Evolutionary conservation across 2,797 vertebrate species (phyloP).

Genomic region (Lindbergichthys nudifrons): DNA sequence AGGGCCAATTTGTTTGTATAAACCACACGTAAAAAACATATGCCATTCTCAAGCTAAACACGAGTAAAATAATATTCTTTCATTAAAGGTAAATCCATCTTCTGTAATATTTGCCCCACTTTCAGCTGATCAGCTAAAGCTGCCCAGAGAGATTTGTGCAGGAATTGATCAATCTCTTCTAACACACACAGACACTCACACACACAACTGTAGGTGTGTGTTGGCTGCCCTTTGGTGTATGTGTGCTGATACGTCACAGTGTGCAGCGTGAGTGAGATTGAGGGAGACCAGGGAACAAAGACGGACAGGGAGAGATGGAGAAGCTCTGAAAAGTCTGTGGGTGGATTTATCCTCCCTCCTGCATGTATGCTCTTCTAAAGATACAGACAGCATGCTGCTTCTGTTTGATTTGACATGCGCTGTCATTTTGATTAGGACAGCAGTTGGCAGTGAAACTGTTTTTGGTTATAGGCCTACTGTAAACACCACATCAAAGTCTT

Average conservation of each 20-base stretch:
- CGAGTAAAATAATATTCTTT: slow-evolving; percentile 38
- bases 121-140: slow-evolving; percentile 34
- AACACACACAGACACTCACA: neutral
- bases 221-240: slow-evolving; percentile 11
- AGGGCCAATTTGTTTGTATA: slow-evolving; percentile 66
- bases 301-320: slow-evolving; percentile 53
- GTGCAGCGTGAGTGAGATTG: slow-evolving; percentile 36
- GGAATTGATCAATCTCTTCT: slow-evolving; percentile 30
- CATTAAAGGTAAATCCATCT: slow-evolving; percentile 3
- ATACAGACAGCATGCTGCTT: slow-evolving; percentile 76
- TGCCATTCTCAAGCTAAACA: slow-evolving; percentile 41
- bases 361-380: slow-evolving; percentile 76
- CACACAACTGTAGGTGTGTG: neutral
- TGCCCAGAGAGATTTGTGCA: slow-evolving; percentile 19
- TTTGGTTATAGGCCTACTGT: slow-evolving; percentile 76
- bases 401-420: slow-evolving; percentile 81
- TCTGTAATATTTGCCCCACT: slow-evolving; percentile 15
- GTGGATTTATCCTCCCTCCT: slow-evolving; percentile 74
- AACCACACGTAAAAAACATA: slow-evolving; percentile 58
- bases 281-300: slow-evolving; percentile 48
- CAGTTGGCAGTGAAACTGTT: slow-evolving; percentile 75
- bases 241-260: slow-evolving; percentile 40
- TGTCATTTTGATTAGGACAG: slow-evolving; percentile 82
- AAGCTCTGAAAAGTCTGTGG: slow-evolving; percentile 76
- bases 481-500: slow-evolving; percentile 78